Base-by-base conservation (phyloP, 1,140 invertebrate species). In the Ostrea edulis region DNA sequence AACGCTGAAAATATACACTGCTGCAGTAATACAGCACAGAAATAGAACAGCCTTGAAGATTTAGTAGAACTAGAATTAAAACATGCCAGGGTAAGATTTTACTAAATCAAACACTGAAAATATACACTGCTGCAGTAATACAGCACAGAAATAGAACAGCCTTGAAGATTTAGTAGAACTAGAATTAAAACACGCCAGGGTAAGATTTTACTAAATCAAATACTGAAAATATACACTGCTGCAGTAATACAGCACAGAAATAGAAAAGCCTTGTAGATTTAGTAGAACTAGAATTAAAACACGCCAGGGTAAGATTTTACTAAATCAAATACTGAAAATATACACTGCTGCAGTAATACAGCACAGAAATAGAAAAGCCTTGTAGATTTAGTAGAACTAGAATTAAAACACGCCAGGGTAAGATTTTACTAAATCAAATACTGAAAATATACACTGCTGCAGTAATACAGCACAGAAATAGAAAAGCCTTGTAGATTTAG, bases 351-450 rank as follows among this genome's bases (percentile, higher is more conserved):
- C n/a, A n/a, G n/a, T n/a, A n/a, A n/a, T n/a, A n/a, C n/a, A n/a
- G n/a, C n/a, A n/a, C n/a, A n/a, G n/a, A n/a, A n/a, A n/a, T n/a
- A 97, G 93, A 99, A 99, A 95, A 99, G 99, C 96, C 96, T 99
- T 87, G 97, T 98, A 82, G 99, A 99, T 94, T 95, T 99, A 91
- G 98, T 98, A 2, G 99, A 99, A 95, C 95, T 99, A 92, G 98
- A 99, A 96, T 97, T 99, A 65, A 99, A 99, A 95, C 99, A 99
- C 96, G 97, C 98, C 44, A 96, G 96, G 94, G 96, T 96, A 92
- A 93, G 92, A 90, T 14, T 68, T 17, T n/a, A 55, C 29, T 51
- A 77, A 83, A n/a, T n/a, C n/a, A n/a, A n/a, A n/a, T n/a, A n/a
- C n/a, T n/a, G n/a, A n/a, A n/a, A n/a, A n/a, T n/a, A n/a, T n/a